Evolutionary conservation across 1,140 invertebrate species (phyloP).

Genomic region (Sitodiplosis mosellana): DNA sequence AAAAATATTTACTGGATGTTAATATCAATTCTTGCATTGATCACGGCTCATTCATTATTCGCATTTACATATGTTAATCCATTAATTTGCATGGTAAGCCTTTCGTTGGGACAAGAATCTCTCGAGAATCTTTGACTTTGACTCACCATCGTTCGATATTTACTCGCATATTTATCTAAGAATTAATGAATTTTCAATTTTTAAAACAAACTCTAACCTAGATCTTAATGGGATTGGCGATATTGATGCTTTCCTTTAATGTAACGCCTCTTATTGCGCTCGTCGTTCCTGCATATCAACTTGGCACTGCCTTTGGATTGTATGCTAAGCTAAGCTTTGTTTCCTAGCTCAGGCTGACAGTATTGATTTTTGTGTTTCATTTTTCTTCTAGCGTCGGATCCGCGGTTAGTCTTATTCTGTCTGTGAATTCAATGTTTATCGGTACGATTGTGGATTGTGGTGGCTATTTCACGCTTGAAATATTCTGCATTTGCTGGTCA

Average conservation of each 20-base stretch:
- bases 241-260: conserved; percentile 79
- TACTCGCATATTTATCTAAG: too few species aligned
- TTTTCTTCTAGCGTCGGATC: conserved; percentile 65
- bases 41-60: conserved; percentile 60
- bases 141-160: too few species aligned
- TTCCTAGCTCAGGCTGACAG: neutral
- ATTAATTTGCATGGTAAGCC: conserved; percentile 66
- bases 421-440: conserved; percentile 65
- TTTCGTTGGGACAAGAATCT: too few species aligned
- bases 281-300: conserved; percentile 78
- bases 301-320: conserved; percentile 96
- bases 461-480: conserved; percentile 80
- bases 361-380: conserved; percentile 9
- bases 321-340: conserved; percentile 39
- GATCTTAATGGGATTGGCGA: conserved; percentile 69
- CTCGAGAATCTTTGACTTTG: too few species aligned
- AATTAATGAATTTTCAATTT: conserved; percentile 20
- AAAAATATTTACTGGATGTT: conserved; percentile 83
- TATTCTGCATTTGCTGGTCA: conserved; percentile 82
- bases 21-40: conserved; percentile 54
- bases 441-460: conserved; percentile 74
- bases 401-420: conserved; percentile 86
- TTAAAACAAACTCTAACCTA: too few species aligned
- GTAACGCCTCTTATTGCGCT: conserved; percentile 89
- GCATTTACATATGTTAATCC: conserved; percentile 77